Evolutionary conservation across 2,113 vertebrate species (phyloP).

Genomic region (Gyps fulvus): DNA sequence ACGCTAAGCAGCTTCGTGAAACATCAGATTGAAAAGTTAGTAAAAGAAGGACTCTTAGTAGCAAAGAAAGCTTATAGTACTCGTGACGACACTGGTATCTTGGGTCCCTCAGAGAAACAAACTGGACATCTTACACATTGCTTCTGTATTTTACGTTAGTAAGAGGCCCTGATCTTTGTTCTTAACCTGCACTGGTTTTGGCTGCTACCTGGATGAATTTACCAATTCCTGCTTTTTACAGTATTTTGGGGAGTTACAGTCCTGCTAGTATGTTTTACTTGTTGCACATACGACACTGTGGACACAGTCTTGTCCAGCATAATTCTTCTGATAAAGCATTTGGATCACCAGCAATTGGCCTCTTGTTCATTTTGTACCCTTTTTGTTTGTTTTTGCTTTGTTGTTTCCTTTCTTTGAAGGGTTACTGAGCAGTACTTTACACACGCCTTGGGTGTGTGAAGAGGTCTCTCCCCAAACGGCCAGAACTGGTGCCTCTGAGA

Average conservation of each 20-base stretch:
- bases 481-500: not conserved
- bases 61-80: not conserved
- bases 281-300: not conserved
- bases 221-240: not conserved
- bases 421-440: not conserved
- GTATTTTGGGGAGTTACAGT: not conserved
- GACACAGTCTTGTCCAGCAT: not conserved
- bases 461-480: not conserved
- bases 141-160: not conserved
- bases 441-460: no score
- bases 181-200: not conserved
- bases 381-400: not conserved
- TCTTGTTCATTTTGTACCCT: not conserved
- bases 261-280: not conserved
- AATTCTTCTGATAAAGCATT: not conserved
- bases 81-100: not conserved
- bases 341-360: not conserved
- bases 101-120: not conserved
- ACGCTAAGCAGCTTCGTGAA: not conserved
- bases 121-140: not conserved
- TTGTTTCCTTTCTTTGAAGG: not conserved
- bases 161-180: not conserved
- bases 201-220: not conserved
- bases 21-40: not conserved
- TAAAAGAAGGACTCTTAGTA: not conserved